These are phyloP conservation scores for Euura saliciscinereae DNA, from an alignment of 1,140 invertebrate species.

Conservation along the genomic window DNA sequence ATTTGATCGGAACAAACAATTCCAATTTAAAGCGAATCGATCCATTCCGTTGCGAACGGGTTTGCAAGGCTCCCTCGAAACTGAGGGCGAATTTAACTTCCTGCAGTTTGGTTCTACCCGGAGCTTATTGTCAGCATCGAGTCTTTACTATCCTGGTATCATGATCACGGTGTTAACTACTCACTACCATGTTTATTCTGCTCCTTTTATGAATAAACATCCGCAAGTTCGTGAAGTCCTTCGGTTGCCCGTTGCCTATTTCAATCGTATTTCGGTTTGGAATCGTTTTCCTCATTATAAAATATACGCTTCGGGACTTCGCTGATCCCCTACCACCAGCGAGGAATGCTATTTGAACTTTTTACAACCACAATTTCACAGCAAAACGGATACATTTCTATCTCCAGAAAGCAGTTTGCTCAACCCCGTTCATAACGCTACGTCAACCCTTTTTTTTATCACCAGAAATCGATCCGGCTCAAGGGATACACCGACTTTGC, in stretches of 20 bases:
- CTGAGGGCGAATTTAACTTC: too few species aligned
- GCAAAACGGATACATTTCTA: not conserved
- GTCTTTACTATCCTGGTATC: too few species aligned
- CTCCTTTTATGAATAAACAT: not conserved
- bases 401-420: not conserved
- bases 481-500: too few species aligned
- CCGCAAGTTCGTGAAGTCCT: not conserved
- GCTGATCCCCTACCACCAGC: not conserved
- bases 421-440: not conserved
- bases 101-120: too few species aligned
- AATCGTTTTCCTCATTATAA: not conserved
- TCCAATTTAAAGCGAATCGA: too few species aligned
- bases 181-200: too few species aligned
- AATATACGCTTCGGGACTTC: not conserved
- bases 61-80: too few species aligned
- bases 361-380: not conserved
- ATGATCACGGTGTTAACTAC: too few species aligned
- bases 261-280: not conserved
- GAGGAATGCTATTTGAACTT: not conserved
- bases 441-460: conserved; percentile 5
- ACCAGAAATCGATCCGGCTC: not conserved
- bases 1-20: too few species aligned
- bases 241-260: not conserved
- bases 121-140: too few species aligned
- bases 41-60: too few species aligned